Evolutionary conservation across 2,888 invertebrate genomes (phyloP), one percentile per base, ranked within the genome.

Genomic region (Priocnemis perturbator): DNA sequence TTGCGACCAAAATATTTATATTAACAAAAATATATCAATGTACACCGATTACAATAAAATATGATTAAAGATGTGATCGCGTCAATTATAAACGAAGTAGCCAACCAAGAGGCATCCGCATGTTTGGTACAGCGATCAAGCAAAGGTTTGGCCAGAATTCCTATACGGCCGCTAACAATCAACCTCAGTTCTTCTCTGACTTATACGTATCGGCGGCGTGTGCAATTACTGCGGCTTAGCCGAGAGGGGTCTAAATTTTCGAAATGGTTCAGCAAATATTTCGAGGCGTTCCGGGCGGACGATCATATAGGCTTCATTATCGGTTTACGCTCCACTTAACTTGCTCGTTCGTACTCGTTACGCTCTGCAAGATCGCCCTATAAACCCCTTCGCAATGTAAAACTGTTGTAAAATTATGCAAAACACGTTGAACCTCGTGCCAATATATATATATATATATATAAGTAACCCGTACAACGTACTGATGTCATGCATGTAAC

Each of bases 151-250:
- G 7, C 1, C 37, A 37, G 37, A 37, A 37, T 37, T 37, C 37
- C 2, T 37, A 19, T 30, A 45, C 44, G 56, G 17, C 23, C 65
- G 72, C 26, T 77, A 73, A 77, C 37, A 37, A 37, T 37, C 37
- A 37, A 37, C 37, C 37, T 74, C 71, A 76, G 70, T 67, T 67
- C 23, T 58, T 21, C 45, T 63, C 44, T 50, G 55, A 67, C 69
- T 78, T 73, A 78, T 72, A 65, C 75, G 76, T 81, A 81, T 74
- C 80, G 77, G 69, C 81, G 74, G 75, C 73, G 68, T 66, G 70
- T 67, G 66, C 78, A 80, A 80, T 85, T 83, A 83, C 80, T 76
- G 71, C 67, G 78, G 79, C 65, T 83, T 83, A 83, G 81, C 80
- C 60, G 26, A 66, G 23, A 53, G 5, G 14, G 71, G 73, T 79